Conservation (phyloP, 2,888 invertebrate species). For the Pristionchus maxplancki region DNA sequence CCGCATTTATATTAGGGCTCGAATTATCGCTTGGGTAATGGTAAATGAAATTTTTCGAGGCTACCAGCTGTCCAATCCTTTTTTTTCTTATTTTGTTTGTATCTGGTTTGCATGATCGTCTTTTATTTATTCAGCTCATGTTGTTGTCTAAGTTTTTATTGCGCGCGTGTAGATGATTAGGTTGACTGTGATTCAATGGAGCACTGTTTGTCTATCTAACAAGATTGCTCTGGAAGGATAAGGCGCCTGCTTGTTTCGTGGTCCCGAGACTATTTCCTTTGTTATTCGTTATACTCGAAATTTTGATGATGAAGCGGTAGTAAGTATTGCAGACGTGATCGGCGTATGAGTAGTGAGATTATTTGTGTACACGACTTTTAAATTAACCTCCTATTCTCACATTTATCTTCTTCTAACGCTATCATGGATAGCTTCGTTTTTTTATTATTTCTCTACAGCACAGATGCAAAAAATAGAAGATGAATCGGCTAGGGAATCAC, state of each 20-base stretch:
- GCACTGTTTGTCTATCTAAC: constrained; percentile 4
- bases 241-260: neutral
- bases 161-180: neutral
- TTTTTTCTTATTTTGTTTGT: too few relatives aligned
- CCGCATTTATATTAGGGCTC: too few relatives aligned
- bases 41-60: too few relatives aligned
- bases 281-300: neutral
- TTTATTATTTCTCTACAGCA: too few relatives aligned
- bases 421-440: neutral
- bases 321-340: constrained; percentile 6
- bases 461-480: too few relatives aligned
- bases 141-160: neutral
- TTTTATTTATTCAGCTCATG: too few relatives aligned
- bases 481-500: constrained; percentile 14
- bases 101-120: too few relatives aligned
- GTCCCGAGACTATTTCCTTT: neutral
- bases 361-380: constrained; percentile 45
- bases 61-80: too few relatives aligned
- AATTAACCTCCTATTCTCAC: neutral
- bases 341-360: constrained; percentile 33
- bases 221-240: neutral
- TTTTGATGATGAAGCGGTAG: neutral
- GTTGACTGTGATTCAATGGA: neutral
- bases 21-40: too few relatives aligned
- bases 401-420: constrained; percentile 16